phyloP scores from a whole-genome alignment of 2,888 invertebrate genomes.

The Dryobotodes eremita region DNA sequence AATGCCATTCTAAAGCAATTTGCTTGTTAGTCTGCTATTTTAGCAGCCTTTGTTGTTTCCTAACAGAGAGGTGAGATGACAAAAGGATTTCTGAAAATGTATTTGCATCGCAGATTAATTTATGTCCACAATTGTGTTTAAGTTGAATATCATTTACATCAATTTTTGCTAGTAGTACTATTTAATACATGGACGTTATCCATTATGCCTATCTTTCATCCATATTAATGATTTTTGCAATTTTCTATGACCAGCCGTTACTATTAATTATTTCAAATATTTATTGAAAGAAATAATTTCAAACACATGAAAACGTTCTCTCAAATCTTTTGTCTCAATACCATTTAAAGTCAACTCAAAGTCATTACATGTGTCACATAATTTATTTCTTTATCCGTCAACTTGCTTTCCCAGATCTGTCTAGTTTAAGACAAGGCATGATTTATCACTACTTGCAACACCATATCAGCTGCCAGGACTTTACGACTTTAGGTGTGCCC shows the following conservation, averaged over 20 bases:
- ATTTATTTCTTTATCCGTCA: background rate
- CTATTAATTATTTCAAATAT: too few species aligned
- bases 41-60: slow-evolving; percentile 13
- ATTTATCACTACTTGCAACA: slow-evolving; percentile 46
- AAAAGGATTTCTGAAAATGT: background rate
- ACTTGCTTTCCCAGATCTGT: background rate
- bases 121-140: background rate
- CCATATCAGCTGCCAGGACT: slow-evolving; percentile 12
- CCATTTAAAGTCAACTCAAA: background rate
- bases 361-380: background rate
- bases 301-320: background rate
- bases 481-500: slow-evolving; percentile 9
- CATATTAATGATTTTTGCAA: background rate
- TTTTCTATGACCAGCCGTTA: background rate
- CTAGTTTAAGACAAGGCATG: background rate
- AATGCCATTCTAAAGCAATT: slow-evolving; percentile 44
- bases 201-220: background rate
- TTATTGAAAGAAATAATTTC: background rate
- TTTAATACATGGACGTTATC: background rate
- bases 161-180: too few species aligned
- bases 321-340: background rate
- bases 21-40: slow-evolving; percentile 26
- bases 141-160: background rate
- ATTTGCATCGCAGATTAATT: background rate
- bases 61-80: background rate